These are phyloP conservation scores for Theodoxus fluviatilis DNA, from an alignment of 2,888 invertebrate species.

Conservation along the genomic window DNA sequence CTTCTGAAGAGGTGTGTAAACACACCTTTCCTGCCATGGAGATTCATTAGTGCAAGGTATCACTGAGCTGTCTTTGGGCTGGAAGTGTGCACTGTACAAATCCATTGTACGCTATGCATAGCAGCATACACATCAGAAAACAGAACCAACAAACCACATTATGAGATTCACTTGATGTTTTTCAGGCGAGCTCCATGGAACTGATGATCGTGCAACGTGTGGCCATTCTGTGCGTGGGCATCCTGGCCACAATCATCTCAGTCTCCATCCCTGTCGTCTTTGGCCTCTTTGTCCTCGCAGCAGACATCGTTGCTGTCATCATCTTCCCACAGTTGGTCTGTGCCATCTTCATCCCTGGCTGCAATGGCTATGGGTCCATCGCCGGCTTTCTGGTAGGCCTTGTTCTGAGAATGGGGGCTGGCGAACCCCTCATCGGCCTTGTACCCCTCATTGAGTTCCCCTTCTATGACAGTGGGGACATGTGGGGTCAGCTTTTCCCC, in stretches of 20 bases:
- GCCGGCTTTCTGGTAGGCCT: slow-evolving; percentile 74
- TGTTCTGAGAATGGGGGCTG: slow-evolving; percentile 81
- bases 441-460: too few relatives aligned
- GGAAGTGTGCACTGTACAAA: too few relatives aligned
- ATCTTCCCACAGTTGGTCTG: slow-evolving; percentile 56
- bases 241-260: slow-evolving; percentile 45
- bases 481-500: slow-evolving; percentile 87
- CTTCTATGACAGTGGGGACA: too few relatives aligned
- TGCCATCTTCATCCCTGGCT: slow-evolving; percentile 42
- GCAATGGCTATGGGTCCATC: slow-evolving; percentile 52
- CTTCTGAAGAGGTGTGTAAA: not conserved
- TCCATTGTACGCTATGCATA: too few relatives aligned
- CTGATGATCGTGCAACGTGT: slow-evolving; percentile 45
- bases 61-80: too few relatives aligned
- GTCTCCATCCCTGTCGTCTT: slow-evolving; percentile 45
- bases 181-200: slow-evolving; percentile 46
- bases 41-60: not conserved
- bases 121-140: not conserved
- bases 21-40: not conserved
- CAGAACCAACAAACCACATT: not conserved
- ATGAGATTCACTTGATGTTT: slow-evolving; percentile 18
- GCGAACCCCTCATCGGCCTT: too few relatives aligned
- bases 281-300: slow-evolving; percentile 53
- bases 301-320: slow-evolving; percentile 57
- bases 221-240: slow-evolving; percentile 42